These are phyloP conservation scores for Sminthurides bifidus DNA, from an alignment of 1,140 invertebrate species.

Conservation along the genomic window DNA sequence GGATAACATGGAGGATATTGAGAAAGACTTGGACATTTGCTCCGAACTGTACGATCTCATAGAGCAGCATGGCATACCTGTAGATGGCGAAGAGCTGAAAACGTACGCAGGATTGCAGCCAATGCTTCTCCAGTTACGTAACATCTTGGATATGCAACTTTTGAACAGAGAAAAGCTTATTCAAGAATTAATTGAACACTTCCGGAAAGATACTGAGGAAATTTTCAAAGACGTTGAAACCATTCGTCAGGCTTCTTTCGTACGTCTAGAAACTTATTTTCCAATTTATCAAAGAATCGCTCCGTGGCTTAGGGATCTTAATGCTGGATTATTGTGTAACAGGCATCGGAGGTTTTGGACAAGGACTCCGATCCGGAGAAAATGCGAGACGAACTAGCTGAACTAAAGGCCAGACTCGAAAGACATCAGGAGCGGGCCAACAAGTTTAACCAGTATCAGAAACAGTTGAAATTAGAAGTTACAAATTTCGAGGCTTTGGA, in stretches of 20 bases:
- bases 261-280: not conserved
- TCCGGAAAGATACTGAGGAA: constrained; percentile 8
- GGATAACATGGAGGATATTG: constrained; percentile 33
- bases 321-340: too few relatives aligned
- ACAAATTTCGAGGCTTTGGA: constrained; percentile 66
- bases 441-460: constrained; percentile 49
- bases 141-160: constrained; percentile 9
- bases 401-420: constrained; percentile 2
- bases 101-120: not conserved
- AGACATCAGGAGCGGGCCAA: constrained; percentile 44
- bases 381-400: constrained; percentile 10
- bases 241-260: not conserved
- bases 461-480: constrained; percentile 61
- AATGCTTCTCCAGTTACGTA: constrained; percentile 4
- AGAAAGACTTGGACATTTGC: constrained; percentile 10
- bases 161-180: constrained; percentile 13
- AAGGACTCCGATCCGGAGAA: constrained; percentile 3
- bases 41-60: constrained; percentile 15
- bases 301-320: too few relatives aligned
- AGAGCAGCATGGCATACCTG: not conserved
- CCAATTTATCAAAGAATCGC: too few relatives aligned
- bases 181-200: constrained; percentile 9
- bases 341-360: constrained; percentile 16
- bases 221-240: constrained; percentile 12
- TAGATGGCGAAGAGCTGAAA: not conserved